Base-by-base conservation (phyloP, 2,888 invertebrate species). In the Drosophila histrio region DNA sequence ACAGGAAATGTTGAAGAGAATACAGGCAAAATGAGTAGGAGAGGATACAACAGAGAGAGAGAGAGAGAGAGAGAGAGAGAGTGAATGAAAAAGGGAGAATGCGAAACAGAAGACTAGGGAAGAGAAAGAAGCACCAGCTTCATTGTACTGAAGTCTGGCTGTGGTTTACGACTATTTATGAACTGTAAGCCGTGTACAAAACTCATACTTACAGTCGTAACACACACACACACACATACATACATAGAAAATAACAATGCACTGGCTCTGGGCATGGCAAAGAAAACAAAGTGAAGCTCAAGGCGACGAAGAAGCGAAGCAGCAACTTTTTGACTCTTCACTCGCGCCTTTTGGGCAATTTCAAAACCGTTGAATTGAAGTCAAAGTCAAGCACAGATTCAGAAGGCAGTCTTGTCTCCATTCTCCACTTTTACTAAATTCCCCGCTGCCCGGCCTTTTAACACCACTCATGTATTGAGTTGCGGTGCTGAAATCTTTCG, bases 311-410 rank as follows among this genome's bases (percentile, higher is more conserved):
- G 32, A 52, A 26, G 58, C 49, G 26, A 19, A 26, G 67, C 50
- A 17, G 30, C 32, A 34, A 63, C 64, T 49, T 66, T 61, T 65
- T 54, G 63, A 61, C 52, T 44, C 28, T 21, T 58, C 54, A 34
- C 60, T 41, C 52, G 71, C 53, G 76, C 53, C 60, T 56, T 62
- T 65, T 57, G 47, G 69, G 76, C 72, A 85, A 69, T 79, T 85
- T 61, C 44, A 61, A 76, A 81, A 76, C 80, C 81, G 84, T 80
- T 70, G 77, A 84, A 60, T 78, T 63, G 67, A 65, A 78, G 78
- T 75, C 68, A 72, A 72, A 80, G 82, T 75, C 85, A 77, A 75
- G 78, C 70, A 47, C 72, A 69, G 69, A 67, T 68, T 66, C 26
- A 19, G 36, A 1, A 9, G 21, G 1, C 30, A 32, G 2, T 7